These are phyloP conservation scores for Reticulitermes lucifugus DNA, from an alignment of 2,888 invertebrate species.

Conservation along the genomic window DNA sequence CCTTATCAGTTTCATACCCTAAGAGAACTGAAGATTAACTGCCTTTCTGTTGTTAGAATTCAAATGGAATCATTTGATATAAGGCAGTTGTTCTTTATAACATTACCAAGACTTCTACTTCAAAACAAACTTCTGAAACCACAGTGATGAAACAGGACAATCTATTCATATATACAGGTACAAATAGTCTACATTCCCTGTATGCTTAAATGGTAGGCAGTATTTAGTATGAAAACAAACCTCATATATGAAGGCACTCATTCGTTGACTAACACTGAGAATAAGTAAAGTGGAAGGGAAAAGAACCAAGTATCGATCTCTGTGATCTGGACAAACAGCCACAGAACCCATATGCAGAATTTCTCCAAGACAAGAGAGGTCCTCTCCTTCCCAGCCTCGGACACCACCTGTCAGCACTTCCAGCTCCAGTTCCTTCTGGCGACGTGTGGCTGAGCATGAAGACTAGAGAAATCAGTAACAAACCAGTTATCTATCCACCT, in stretches of 20 bases:
- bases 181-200: no score
- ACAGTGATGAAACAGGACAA: no score
- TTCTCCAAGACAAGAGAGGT: slow-evolving; percentile 80
- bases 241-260: slow-evolving; percentile 96
- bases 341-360: slow-evolving; percentile 94
- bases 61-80: no score
- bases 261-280: slow-evolving; percentile 89
- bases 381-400: slow-evolving; percentile 94
- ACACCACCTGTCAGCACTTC: slow-evolving; percentile 95
- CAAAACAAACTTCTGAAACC: no score
- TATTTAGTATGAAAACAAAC: slow-evolving; percentile 65
- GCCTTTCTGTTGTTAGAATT: no score
- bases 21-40: no score
- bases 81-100: no score
- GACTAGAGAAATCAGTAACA: slow-evolving; percentile 69
- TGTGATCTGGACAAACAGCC: slow-evolving; percentile 84
- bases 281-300: slow-evolving; percentile 91
- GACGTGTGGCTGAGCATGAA: slow-evolving; percentile 85
- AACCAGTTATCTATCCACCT: no score
- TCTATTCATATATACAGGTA: no score
- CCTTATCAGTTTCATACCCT: no score
- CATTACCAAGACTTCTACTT: no score
- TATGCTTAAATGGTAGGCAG: background rate
- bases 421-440: slow-evolving; percentile 95
- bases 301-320: slow-evolving; percentile 91